Percentiles rank a stretch among this genome's conserved stretches.
These are phyloP conservation scores for Electrophaes corylata DNA, from an alignment of 2,888 invertebrate species.

Conservation along the genomic window DNA sequence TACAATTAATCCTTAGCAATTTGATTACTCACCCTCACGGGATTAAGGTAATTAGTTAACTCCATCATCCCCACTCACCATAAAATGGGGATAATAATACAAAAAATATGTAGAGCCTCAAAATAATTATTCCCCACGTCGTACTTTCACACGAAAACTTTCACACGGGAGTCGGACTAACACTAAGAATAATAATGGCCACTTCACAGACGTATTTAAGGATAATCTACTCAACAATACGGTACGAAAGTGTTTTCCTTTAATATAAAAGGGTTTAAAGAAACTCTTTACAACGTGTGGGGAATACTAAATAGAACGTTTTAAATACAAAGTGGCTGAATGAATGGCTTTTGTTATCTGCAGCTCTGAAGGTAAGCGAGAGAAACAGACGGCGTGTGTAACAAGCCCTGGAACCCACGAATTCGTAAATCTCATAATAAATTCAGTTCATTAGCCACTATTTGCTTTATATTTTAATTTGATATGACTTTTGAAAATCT, in stretches of 20 bases:
- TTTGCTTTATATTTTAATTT: no score
- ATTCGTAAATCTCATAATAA: no score
- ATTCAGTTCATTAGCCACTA: no score
- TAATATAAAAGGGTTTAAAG: constrained; percentile 36
- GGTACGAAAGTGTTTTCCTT: constrained; percentile 30
- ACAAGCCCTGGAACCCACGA: background rate
- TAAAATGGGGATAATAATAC: no score
- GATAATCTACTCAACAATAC: constrained; percentile 31
- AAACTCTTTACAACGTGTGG: constrained; percentile 19
- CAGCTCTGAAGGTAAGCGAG: background rate
- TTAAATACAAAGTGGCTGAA: constrained; percentile 14
- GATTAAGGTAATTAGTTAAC: background rate
- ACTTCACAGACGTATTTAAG: constrained; percentile 30
- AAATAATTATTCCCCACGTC: constrained; percentile 17
- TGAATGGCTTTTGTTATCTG: constrained; percentile 13
- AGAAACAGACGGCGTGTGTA: background rate
- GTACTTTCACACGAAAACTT: no score
- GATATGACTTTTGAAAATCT: no score
- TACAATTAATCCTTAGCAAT: background rate
- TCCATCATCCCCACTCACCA: background rate
- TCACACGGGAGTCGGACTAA: constrained; percentile 15
- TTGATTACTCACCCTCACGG: background rate
- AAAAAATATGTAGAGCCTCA: no score
- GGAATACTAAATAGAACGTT: constrained; percentile 13
- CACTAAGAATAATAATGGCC: constrained; percentile 25